Evolutionary conservation across 2,888 invertebrate species (phyloP), one percentile per base, ranked within the genome.

Genomic region (Platycnemis pennipes): DNA sequence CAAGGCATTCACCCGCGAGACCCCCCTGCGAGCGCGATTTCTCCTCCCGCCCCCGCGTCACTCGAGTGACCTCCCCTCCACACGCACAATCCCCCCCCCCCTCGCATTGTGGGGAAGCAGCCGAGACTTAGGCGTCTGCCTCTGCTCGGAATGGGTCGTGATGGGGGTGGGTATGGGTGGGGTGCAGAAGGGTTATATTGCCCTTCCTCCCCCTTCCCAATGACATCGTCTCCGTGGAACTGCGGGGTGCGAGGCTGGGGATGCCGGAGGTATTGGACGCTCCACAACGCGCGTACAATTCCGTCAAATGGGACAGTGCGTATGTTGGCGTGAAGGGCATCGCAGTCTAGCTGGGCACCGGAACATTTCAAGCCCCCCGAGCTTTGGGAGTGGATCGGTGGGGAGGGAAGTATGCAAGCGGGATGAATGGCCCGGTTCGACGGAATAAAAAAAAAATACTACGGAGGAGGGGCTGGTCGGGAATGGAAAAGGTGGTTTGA

Each of bases 231-330:
- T 87, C 87, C 45, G 77, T 37, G 77, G 37, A 77, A 77, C 37
- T 31, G 77, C 37, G 37, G 86, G 42, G 22, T 91, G 56, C 56
- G 89, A 26, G 44, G n/a, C 26, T 26, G 13, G 42, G 11, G 19
- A 31, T 42, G 53, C 31, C 7, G 63, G 63, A 0, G 56, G 91
- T 63, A 91, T 91, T 19, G 56, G 22, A 63, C 63, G 91, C n/a
- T n/a, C 44, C 44, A 69, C 77, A 37, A 77, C 77, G 37, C 69
- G 44, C 56, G 91, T 53, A 16, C 37, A 89, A 26, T 56, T n/a
- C 53, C 56, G 89, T 89, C 89, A 7, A 91, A 91, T 87, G 46
- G 44, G n/a, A 13, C 87, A 22, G 87, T 45, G 87, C 19, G 26
- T 87, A 7, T 87, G 87, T 87, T 31, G 45, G 87, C 37, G 26